Evolutionary conservation across 2,888 invertebrate genomes (phyloP).

Genomic region (Allygus modestus): DNA sequence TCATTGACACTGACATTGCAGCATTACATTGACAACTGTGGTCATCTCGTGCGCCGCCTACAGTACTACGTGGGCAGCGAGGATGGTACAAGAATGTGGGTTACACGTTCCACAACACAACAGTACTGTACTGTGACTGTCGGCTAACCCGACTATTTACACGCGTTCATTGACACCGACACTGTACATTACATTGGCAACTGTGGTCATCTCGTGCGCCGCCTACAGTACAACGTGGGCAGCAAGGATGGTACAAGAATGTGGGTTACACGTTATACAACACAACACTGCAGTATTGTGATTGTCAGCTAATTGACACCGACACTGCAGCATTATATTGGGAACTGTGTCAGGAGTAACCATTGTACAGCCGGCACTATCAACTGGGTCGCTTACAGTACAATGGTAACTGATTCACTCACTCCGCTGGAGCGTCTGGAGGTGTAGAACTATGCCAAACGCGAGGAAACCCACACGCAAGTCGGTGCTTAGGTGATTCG

Average conservation of each 20-base stretch:
- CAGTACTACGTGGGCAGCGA: not conserved
- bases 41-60: not conserved
- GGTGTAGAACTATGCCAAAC: not conserved
- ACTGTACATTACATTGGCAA: conserved; percentile 13
- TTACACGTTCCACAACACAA: conserved; percentile 24
- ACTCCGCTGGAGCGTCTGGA: not conserved
- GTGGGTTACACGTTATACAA: conserved; percentile 35
- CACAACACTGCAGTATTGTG: not conserved
- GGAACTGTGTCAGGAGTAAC: conserved; percentile 38
- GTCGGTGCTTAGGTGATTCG: too few relatives aligned
- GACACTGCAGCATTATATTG: conserved; percentile 1
- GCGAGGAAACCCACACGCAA: not conserved
- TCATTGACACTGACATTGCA: conserved; percentile 11
- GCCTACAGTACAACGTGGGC: not conserved
- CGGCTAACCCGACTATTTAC: too few relatives aligned
- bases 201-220: conserved; percentile 10
- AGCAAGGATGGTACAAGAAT: not conserved
- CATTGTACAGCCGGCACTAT: conserved; percentile 14
- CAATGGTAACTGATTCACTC: not conserved
- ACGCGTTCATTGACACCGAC: conserved; percentile 20
- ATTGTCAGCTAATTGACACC: not conserved
- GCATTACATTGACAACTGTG: conserved; percentile 17
- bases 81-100: conserved; percentile 17
- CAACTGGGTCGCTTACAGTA: conserved; percentile 2
- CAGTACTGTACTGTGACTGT: not conserved